Evolutionary conservation across 1,140 invertebrate genomes (phyloP).

Genomic region (Drosophila setifemur): DNA sequence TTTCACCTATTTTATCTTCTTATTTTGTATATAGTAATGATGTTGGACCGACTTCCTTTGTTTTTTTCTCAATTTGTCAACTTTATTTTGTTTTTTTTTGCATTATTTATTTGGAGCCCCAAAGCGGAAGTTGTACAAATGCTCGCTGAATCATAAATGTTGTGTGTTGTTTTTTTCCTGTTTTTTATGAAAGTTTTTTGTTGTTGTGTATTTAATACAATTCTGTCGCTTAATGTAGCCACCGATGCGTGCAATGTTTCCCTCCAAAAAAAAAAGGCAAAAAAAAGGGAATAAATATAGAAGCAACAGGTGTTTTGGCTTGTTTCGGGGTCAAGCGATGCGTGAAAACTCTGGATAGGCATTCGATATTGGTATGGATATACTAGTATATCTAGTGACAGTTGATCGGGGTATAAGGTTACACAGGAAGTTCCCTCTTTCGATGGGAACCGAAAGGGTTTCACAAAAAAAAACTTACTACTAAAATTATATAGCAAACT

Average conservation of each 20-base stretch:
- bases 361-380: conserved; percentile 33
- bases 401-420: conserved; percentile 23
- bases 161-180: conserved; percentile 7
- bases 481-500: background rate
- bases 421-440: conserved; percentile 12
- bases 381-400: too few relatives aligned
- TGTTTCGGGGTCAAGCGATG: conserved; percentile 18
- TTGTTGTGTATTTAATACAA: conserved; percentile 46
- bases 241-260: conserved; percentile 55
- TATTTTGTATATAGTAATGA: conserved; percentile 30
- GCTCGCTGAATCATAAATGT: conserved; percentile 71
- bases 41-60: conserved; percentile 61
- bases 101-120: conserved; percentile 16
- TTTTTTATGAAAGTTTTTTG: conserved; percentile 16
- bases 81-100: background rate
- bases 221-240: conserved; percentile 48
- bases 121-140: conserved; percentile 56
- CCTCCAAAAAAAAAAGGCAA: background rate
- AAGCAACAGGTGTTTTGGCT: conserved; percentile 35
- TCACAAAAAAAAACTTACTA: background rate
- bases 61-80: conserved; percentile 59
- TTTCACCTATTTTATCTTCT: background rate
- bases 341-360: conserved; percentile 28
- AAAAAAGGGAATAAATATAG: background rate
- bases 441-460: background rate